Evolutionary conservation across 2,888 invertebrate species (phyloP).

Genomic region (Troglohyphantes excavatus): DNA sequence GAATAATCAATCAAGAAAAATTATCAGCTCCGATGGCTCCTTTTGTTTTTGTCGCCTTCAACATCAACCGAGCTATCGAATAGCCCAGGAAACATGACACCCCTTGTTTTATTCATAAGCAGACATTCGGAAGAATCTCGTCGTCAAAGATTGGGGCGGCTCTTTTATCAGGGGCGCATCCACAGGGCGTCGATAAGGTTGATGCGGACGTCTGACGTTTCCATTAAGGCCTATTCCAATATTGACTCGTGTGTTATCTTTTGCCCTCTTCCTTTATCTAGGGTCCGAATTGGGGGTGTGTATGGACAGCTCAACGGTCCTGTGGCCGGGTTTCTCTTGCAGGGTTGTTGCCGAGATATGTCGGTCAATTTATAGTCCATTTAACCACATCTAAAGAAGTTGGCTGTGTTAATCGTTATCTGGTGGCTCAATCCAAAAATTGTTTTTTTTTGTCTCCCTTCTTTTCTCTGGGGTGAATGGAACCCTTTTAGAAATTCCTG

Average conservation of each 20-base stretch:
- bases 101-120: conserved; percentile 72
- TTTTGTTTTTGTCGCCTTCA: conserved; percentile 29
- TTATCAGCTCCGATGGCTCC: conserved; percentile 33
- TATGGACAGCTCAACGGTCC: conserved; percentile 32
- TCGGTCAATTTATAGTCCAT: conserved; percentile 27
- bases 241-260: conserved; percentile 70
- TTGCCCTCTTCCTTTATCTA: conserved; percentile 45
- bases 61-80: conserved; percentile 21
- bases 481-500: not conserved
- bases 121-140: conserved; percentile 51
- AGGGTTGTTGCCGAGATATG: conserved; percentile 41
- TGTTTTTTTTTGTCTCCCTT: not conserved
- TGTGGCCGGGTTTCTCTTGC: conserved; percentile 26
- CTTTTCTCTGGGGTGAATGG: not conserved
- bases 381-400: conserved; percentile 39
- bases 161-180: conserved; percentile 58
- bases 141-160: conserved; percentile 50
- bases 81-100: conserved; percentile 50
- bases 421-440: conserved; percentile 3
- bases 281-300: conserved; percentile 9
- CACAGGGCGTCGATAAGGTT: conserved; percentile 58
- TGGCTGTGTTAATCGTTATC: conserved; percentile 50
- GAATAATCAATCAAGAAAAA: conserved; percentile 47
- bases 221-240: conserved; percentile 66
- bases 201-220: conserved; percentile 60